Percentiles rank a stretch among this genome's conserved stretches.
Conservation (phyloP, 2,797 vertebrate species). For the Ispidina picta region DNA sequence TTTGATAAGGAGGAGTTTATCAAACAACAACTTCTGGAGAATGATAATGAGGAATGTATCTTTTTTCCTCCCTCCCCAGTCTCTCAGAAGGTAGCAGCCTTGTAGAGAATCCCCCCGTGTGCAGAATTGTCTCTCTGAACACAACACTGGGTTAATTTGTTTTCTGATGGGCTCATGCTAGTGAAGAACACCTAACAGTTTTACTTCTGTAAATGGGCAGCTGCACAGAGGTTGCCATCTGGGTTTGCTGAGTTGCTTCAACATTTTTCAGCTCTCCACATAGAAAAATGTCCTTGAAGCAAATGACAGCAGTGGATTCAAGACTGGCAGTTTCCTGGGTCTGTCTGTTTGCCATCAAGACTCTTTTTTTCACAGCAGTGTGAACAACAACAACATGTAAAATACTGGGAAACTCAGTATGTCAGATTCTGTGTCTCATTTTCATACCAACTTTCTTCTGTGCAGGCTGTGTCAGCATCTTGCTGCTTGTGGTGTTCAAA, state of each 20-base stretch:
- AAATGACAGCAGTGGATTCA: neutral
- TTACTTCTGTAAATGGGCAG: neutral
- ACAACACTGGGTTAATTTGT: neutral
- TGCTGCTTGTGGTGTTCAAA: fast-evolving
- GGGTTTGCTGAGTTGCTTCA: neutral
- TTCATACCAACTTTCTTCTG: neutral
- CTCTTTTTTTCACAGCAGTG: neutral
- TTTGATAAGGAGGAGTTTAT: neutral
- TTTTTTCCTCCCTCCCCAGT: neutral
- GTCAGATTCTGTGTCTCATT: neutral
- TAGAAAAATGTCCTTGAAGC: neutral
- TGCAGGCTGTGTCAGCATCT: fast-evolving
- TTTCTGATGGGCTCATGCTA: neutral
- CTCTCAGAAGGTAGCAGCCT: neutral
- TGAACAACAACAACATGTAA: neutral
- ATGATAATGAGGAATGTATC: neutral
- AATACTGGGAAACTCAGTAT: neutral
- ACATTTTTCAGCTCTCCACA: neutral
- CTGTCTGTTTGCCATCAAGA: neutral
- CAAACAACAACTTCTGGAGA: neutral
- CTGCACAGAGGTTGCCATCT: neutral
- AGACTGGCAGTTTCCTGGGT: neutral
- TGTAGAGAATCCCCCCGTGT: neutral
- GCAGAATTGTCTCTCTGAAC: neutral
- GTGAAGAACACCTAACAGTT: neutral